A percentile compares a stretch with the other conserved stretches of the same genome.
These are phyloP conservation scores for Microctenopoma steveboyesi DNA, from an alignment of 2,797 vertebrate species.

Conservation along the genomic window DNA sequence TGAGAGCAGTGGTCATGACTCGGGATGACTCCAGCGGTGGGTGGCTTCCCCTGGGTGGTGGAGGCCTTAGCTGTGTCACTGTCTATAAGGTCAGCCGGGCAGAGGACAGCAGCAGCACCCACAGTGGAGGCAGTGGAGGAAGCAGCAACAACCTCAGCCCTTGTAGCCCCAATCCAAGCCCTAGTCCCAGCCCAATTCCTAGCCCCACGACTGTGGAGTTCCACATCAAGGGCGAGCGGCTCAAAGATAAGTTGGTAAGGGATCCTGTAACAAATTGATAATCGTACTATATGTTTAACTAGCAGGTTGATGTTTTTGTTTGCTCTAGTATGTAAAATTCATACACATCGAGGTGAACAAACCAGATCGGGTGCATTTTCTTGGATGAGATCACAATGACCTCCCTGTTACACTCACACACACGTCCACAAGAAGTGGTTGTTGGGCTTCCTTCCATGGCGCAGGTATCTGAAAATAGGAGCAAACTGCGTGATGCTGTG, in stretches of 20 bases:
- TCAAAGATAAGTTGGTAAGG: constrained; percentile 98
- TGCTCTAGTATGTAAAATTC: not conserved
- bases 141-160: constrained; percentile 85
- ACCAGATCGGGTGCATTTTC: constrained; percentile 39
- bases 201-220: constrained; percentile 85
- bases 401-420: constrained; percentile 25
- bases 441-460: constrained; percentile 72
- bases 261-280: not conserved
- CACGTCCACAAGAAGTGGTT: constrained; percentile 71
- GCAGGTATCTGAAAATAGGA: constrained; percentile 83
- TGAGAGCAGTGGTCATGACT: constrained; percentile 99
- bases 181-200: constrained; percentile 70
- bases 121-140: constrained; percentile 77
- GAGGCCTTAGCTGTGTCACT: constrained; percentile 97
- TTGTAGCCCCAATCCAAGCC: constrained; percentile 77
- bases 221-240: constrained; percentile 97
- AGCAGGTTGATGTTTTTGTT: not conserved
- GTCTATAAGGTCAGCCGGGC: constrained; percentile 93
- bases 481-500: constrained; percentile 72
- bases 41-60: constrained; percentile 96
- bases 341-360: constrained; percentile 21
- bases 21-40: constrained; percentile 99
- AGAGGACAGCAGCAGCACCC: constrained; percentile 90
- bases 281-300: not conserved
- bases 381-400: constrained; percentile 54